Evolutionary conservation across 2,797 vertebrate species (phyloP).

Genomic region (Capromys pilorides): DNA sequence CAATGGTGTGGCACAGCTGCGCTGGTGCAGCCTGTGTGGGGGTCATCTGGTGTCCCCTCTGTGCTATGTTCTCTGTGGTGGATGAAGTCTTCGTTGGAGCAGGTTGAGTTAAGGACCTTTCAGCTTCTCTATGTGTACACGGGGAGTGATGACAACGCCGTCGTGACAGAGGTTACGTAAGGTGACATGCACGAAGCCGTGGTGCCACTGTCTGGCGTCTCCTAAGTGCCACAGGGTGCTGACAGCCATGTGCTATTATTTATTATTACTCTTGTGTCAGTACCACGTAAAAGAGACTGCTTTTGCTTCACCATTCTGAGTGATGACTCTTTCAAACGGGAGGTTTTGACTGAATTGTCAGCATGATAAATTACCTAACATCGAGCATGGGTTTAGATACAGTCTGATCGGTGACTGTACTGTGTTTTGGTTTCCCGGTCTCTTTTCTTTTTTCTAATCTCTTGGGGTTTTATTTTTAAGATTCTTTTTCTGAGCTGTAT

Average conservation of each 20-base stretch:
- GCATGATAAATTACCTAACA: not conserved
- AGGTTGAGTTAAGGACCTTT: not conserved
- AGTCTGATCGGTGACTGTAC: not conserved
- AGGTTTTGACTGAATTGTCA: conserved; percentile 22
- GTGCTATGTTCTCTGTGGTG: not conserved
- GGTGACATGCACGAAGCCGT: not conserved
- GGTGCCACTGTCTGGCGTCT: not conserved
- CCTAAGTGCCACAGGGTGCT: not conserved
- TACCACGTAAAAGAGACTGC: not conserved
- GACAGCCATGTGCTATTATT: not conserved
- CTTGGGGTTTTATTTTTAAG: conserved; percentile 60
- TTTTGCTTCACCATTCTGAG: not conserved
- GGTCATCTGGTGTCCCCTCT: not conserved
- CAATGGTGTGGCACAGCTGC: not conserved
- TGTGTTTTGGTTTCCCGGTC: conserved; percentile 2
- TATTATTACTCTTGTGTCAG: not conserved
- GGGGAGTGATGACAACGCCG: not conserved
- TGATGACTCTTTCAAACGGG: not conserved
- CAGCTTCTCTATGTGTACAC: not conserved
- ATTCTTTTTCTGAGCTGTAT: conserved; percentile 49
- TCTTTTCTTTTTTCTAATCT: not conserved
- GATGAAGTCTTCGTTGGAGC: not conserved
- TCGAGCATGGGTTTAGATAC: not conserved
- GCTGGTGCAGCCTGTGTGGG: not conserved
- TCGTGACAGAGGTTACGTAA: not conserved